Base-by-base conservation (phyloP, 2,888 invertebrate species). In the Andrena bicolor region DNA sequence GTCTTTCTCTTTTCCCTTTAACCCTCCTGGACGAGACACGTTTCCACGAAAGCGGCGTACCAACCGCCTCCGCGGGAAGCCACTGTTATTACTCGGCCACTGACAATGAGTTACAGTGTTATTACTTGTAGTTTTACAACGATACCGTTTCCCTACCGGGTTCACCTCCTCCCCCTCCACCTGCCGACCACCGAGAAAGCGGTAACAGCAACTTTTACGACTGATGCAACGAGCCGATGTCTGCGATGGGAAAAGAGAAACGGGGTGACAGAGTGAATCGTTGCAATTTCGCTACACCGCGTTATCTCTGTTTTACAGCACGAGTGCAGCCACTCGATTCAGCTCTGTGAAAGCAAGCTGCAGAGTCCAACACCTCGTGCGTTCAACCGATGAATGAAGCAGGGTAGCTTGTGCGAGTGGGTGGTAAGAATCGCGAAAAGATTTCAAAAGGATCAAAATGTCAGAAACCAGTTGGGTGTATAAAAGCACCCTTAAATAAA, bases 101-200 rank as follows among this genome's bases (percentile, higher is more conserved):
- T 82, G 87, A 84, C 87, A 86, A 87, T 87, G 86, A 87, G 76
- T 87, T 87, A 87, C 87, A 87, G 84, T 85, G 82, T 87, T 87
- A 87, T 87, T 87, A 87, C 81, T 76, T 69, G 85, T 84, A 88
- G 87, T 90, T 90, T 90, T 88, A 88, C 86, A 82, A 81, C 84
- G 89, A 88, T 83, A 84, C 83, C 76, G 80, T 90, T 89, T 56
- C 56, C 86, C 89, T 89, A 86, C 88, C 85, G 88, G 83, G 77
- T 83, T 88, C 68, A 61, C 71, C 66, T 69, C 56, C 32, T 75
- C 26, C 10, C 56, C 48, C 23, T 60, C 69, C 53, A 41, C 41
- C 32, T 20, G 49, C 41, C 7, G 30, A 8, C 71, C 41, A 56
- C 32, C 41, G 35, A 32, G 71, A 65, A 53, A 72, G 72, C 71